phyloP scores from a whole-genome alignment of 2,797 vertebrate species.

The Poeciliopsis paucimaculata region DNA sequence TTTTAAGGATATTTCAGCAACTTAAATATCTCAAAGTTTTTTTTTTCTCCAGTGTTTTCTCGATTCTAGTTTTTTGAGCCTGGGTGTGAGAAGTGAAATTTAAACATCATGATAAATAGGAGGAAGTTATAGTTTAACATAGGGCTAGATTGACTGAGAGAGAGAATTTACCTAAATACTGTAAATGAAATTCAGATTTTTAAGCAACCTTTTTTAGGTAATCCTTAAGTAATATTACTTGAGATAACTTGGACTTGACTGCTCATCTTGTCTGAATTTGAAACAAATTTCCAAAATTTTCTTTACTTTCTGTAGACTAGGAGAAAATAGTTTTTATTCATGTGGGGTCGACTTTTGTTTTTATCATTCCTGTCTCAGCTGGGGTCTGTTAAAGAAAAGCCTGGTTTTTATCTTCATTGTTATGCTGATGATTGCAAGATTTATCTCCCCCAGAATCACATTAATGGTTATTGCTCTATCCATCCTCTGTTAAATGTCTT shows the following conservation, averaged over 20 bases:
- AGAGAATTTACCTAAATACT: neutral
- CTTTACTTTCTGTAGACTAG: neutral
- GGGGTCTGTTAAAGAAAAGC: neutral
- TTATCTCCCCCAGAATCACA: neutral
- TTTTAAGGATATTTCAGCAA: neutral
- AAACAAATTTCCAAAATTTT: neutral
- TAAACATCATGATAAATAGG: neutral
- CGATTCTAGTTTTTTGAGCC: neutral
- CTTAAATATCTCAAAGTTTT: neutral
- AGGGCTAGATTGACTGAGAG: neutral
- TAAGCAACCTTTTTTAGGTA: neutral
- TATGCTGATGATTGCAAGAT: neutral
- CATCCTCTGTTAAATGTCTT: neutral
- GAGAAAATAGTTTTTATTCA: neutral
- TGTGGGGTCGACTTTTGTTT: neutral
- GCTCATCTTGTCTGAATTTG: too few species aligned
- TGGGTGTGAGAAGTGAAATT: neutral
- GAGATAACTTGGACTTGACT: neutral
- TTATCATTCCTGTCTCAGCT: neutral
- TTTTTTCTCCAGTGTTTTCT: neutral
- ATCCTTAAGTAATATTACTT: neutral
- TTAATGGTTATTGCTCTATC: neutral
- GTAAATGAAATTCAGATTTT: neutral
- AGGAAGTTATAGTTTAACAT: neutral
- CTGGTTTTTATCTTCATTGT: neutral